Conservation (phyloP, 2,888 invertebrate genomes). For the Plagodis pulveraria region DNA sequence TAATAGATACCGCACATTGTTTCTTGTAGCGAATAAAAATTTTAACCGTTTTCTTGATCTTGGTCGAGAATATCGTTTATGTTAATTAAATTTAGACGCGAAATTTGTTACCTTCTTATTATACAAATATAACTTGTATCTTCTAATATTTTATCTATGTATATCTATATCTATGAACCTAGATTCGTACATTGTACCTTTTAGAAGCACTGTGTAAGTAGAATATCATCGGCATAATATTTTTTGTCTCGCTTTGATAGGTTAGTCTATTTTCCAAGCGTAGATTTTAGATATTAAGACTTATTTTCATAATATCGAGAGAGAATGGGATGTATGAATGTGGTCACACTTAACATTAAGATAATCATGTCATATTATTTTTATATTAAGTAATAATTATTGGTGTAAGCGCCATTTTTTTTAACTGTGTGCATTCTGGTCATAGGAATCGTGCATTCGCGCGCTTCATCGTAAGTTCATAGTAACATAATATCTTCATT, state of each 20-base stretch:
- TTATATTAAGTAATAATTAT: constrained; percentile 52
- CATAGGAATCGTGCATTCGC: constrained; percentile 69
- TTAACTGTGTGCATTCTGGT: constrained; percentile 82
- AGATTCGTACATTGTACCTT: constrained; percentile 51
- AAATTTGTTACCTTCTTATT: constrained; percentile 79
- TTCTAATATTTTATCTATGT: constrained; percentile 58
- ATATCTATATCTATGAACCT: constrained; percentile 60
- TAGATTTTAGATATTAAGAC: constrained; percentile 68
- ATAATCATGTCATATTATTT: constrained; percentile 63
- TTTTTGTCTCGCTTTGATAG: constrained; percentile 61
- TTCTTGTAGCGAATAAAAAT: constrained; percentile 43
- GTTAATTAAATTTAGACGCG: constrained; percentile 69
- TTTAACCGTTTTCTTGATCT: constrained; percentile 56
- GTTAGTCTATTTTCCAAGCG: constrained; percentile 62
- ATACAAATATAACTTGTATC: constrained; percentile 64
- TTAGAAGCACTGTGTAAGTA: constrained; percentile 64
- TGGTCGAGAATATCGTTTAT: constrained; percentile 62
- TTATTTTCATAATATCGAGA: constrained; percentile 66
- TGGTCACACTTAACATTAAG: constrained; percentile 73
- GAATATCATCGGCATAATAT: constrained; percentile 64
- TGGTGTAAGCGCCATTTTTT: constrained; percentile 67
- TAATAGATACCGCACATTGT: constrained; percentile 64
- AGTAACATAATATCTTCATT: constrained; percentile 40
- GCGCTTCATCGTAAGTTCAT: constrained; percentile 64
- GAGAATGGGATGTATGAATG: constrained; percentile 73